These are phyloP conservation scores for Sternotherus odoratus DNA, from an alignment of 2,797 vertebrate species.

Conservation along the genomic window DNA sequence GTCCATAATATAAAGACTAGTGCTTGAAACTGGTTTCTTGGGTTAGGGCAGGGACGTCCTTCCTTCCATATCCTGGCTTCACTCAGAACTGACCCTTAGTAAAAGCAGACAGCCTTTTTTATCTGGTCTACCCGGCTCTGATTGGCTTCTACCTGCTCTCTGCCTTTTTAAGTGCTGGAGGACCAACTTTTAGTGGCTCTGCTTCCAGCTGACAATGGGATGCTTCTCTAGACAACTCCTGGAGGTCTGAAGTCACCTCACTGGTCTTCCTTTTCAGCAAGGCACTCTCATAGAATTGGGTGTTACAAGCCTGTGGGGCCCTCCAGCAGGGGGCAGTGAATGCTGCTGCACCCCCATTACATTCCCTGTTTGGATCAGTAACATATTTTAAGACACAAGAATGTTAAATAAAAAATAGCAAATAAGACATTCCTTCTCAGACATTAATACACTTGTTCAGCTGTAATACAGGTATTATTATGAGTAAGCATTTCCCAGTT, in stretches of 20 bases:
- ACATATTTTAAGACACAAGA: not conserved
- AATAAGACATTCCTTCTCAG: not conserved
- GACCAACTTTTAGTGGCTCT: not conserved
- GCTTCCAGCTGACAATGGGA: not conserved
- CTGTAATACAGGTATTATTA: not conserved
- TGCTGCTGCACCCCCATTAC: too few relatives aligned
- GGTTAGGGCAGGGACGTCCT: not conserved
- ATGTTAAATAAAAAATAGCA: not conserved
- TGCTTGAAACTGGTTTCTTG: not conserved
- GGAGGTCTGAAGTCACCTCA: not conserved
- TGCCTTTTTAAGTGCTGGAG: not conserved
- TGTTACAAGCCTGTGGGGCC: too few relatives aligned
- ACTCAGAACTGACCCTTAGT: not conserved
- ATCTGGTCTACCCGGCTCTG: not conserved
- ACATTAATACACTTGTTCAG: not conserved
- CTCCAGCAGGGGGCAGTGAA: too few relatives aligned
- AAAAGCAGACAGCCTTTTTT: not conserved
- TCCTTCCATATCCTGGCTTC: not conserved
- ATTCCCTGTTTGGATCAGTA: not conserved
- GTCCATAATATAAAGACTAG: not conserved
- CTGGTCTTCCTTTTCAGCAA: not conserved
- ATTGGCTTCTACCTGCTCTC: not conserved
- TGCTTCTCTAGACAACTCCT: not conserved
- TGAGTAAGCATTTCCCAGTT: not conserved
- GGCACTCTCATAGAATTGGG: too few relatives aligned